Evolutionary conservation across 2,113 vertebrate genomes (phyloP).

Genomic region (Centropus bengalensis): DNA sequence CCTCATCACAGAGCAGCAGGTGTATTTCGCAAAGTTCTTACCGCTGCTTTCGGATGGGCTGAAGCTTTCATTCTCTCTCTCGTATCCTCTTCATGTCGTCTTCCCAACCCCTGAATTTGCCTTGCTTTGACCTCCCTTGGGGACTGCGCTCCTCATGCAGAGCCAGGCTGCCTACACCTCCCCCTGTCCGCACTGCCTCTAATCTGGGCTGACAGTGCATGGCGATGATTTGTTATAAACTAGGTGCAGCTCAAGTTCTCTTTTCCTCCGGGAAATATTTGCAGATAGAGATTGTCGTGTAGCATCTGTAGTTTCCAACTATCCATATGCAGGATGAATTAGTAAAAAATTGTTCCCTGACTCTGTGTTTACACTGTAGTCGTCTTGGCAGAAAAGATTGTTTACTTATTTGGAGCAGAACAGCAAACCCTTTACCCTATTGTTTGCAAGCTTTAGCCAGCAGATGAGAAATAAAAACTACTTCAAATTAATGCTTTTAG

Average conservation of each 20-base stretch:
- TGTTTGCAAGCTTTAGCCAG: constrained; percentile 36
- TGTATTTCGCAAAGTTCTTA: background rate
- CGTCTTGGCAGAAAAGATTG: constrained; percentile 6
- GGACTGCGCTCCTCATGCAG: background rate
- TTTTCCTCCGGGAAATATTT: background rate
- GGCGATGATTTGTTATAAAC: background rate
- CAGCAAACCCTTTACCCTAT: constrained; percentile 4
- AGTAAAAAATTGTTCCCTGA: constrained; percentile 14
- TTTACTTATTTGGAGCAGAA: constrained; percentile 28
- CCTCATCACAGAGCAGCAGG: background rate
- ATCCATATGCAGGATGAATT: constrained; percentile 35
- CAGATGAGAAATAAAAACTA: background rate
- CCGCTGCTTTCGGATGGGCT: background rate
- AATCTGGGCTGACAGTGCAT: background rate
- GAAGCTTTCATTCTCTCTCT: background rate
- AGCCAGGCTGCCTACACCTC: background rate
- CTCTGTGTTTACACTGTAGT: constrained; percentile 13
- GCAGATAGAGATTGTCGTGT: background rate
- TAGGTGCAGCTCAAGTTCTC: background rate
- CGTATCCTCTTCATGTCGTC: background rate
- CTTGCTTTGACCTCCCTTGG: background rate
- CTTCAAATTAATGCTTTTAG: constrained; percentile 2
- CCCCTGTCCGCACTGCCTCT: background rate
- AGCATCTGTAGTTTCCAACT: constrained; percentile 35
- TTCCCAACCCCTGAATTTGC: background rate